Conservation (phyloP, 2,113 vertebrate species). For the Syngnathus floridae region DNA sequence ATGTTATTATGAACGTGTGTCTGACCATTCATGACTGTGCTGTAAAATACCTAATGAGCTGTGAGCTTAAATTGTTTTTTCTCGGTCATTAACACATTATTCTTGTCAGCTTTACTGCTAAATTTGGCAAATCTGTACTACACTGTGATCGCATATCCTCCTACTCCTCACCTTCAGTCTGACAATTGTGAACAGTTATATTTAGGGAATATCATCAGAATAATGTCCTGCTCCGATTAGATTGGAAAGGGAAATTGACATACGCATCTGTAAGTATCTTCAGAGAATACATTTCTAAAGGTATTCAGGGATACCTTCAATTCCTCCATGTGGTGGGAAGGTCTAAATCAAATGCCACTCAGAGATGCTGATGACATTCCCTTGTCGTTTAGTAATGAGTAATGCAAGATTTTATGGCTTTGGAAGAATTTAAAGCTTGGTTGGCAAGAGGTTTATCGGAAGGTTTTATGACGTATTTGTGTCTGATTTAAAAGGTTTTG, state of each 20-base stretch:
- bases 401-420: conserved; percentile 10
- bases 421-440: neutral
- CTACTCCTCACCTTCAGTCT: neutral
- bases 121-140: conserved; percentile 13
- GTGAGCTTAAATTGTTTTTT: conserved; percentile 17
- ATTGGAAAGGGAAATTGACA: conserved; percentile 18
- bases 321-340: neutral
- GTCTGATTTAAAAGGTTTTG: conserved; percentile 14
- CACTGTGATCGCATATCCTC: neutral
- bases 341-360: neutral
- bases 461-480: neutral
- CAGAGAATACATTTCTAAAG: conserved; percentile 1
- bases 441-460: conserved; percentile 13
- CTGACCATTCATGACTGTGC: conserved; percentile 40
- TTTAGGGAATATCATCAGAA: neutral
- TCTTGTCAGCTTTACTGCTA: conserved; percentile 16
- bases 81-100: conserved; percentile 17
- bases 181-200: neutral
- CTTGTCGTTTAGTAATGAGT: conserved; percentile 1
- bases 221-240: conserved; percentile 2
- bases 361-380: conserved; percentile 10
- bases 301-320: neutral
- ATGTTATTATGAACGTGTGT: conserved; percentile 10
- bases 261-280: conserved; percentile 3
- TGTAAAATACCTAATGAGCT: conserved; percentile 32